Base-by-base conservation (phyloP, 1,140 invertebrate species). In the Drosophila erecta region DNA sequence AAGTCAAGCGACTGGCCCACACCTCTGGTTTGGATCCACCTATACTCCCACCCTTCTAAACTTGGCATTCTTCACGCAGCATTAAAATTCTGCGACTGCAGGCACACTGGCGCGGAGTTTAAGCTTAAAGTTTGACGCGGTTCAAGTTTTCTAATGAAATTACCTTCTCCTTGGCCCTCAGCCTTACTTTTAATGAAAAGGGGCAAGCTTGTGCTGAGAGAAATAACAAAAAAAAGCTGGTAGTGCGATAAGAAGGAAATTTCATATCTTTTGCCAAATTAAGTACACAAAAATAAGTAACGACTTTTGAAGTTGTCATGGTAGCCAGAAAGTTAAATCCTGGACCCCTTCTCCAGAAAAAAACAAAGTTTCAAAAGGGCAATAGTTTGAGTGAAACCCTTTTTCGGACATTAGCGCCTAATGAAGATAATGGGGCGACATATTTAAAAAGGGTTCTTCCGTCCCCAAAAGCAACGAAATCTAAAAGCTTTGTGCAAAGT, bases 91-190 rank as follows among this genome's bases (percentile, higher is more conserved):
- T 76, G 78, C 72, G 66, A 77, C 66, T 79, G 83, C 83, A 61
- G 65, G 46, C 65, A 14, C 54, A 54, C 35, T 8, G 27, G 41
- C 44, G 47, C 46, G 38, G 54, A 77, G 81, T 84, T 85, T 77
- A 80, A 84, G 84, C 83, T 90, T 90, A 91, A 90, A 90, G 79
- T 90, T 90, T 90, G 89, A 77, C 89, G 90, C 79, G 80, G 74
- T 81, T 89, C 89, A 90, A 90, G 89, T 91, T 91, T 90, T 83
- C 85, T 90, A 90, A 90, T 90, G 89, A 90, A 90, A 90, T 90
- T 90, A 90, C 89, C 83, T 87, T 78, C 87, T 87, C 79, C 76
- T 47, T 76, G 51, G 66, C 66, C 30, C 59, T 74, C 65, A 62
- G 50, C 37, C 73, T 71, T 62, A 64, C 79, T 73, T 64, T 58